Percentiles rank a stretch among this genome's conserved stretches.
Conservation (phyloP, 2,113 vertebrate genomes). For the Xenopus tropicalis region UCB_Xtro_10.0 CM004451.2:51021001-51021500, state of each 20-base stretch:
- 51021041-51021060: too few species aligned
- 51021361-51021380: conserved; percentile 10
- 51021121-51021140: too few species aligned
- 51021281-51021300: conserved; percentile 23
- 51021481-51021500: conserved; percentile 37
- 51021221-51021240: background rate
- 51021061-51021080: too few species aligned
- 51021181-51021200: too few species aligned
- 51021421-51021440: conserved; percentile 16
- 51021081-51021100: too few species aligned
- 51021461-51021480: conserved; percentile 27
- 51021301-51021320: conserved; percentile 15
- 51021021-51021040: too few species aligned
- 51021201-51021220: too few species aligned
- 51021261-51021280: conserved; percentile 16
- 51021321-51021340: conserved; percentile 22
- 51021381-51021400: conserved; percentile 15
- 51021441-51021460: conserved; percentile 35
- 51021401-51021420: conserved; percentile 4
- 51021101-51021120: too few species aligned
- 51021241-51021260: conserved; percentile 28
- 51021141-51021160: too few species aligned
- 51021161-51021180: too few species aligned
- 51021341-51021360: background rate
- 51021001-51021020: too few species aligned